Evolutionary conservation across 2,113 vertebrate genomes (phyloP).

Genomic region (Acrocephalus arundinaceus): DNA sequence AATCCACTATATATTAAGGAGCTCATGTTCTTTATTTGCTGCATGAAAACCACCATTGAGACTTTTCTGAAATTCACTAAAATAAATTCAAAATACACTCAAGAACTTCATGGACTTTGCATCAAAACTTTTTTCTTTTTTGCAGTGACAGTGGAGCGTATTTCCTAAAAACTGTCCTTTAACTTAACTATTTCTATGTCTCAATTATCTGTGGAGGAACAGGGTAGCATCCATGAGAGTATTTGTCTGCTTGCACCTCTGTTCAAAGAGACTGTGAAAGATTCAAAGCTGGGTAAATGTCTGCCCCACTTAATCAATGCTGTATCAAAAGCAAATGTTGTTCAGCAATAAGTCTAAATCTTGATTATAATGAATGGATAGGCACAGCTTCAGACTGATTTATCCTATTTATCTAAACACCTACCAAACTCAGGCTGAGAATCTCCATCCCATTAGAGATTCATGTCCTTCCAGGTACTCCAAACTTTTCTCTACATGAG

Average conservation of each 20-base stretch:
- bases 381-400: background rate
- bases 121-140: background rate
- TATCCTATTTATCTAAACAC: background rate
- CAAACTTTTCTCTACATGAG: background rate
- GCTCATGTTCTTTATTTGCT: background rate
- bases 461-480: background rate
- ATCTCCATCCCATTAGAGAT: background rate
- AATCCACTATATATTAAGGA: background rate
- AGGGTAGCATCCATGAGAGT: background rate
- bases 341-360: background rate
- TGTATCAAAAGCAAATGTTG: background rate
- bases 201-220: background rate
- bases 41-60: background rate
- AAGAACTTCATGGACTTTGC: background rate
- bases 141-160: accelerated
- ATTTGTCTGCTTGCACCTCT: background rate
- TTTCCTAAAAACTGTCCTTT: background rate
- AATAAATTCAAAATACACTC: background rate
- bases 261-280: background rate
- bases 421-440: background rate
- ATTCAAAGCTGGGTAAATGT: background rate
- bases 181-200: background rate
- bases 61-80: background rate
- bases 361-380: background rate
- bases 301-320: background rate